A percentile compares a stretch with the other conserved stretches of the same genome.
These are phyloP conservation scores for Pseudorasbora parva DNA, from an alignment of 2,113 vertebrate species.

Conservation along the genomic window DNA sequence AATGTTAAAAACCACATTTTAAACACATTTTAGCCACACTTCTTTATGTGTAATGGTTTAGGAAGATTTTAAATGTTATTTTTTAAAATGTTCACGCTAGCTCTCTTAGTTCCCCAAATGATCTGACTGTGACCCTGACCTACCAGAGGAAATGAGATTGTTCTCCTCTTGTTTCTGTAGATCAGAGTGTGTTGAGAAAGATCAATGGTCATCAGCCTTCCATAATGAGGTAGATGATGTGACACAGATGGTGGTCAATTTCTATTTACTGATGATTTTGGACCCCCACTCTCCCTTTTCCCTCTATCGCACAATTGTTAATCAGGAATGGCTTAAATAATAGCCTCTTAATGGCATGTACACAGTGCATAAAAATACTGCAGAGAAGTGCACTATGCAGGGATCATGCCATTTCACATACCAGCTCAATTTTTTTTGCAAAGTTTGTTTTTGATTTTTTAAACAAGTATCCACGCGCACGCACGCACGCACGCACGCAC, in stretches of 20 bases:
- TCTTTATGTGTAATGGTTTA: background rate
- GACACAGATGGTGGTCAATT: slow-evolving; percentile 48
- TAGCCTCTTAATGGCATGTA: background rate
- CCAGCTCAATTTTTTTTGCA: background rate
- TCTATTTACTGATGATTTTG: slow-evolving; percentile 40
- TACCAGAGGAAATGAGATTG: slow-evolving; percentile 26
- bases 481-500: too few species aligned
- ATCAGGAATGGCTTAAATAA: slow-evolving; percentile 5
- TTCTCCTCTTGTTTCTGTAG: slow-evolving; percentile 40
- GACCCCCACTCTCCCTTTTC: slow-evolving; percentile 8
- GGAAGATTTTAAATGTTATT: background rate
- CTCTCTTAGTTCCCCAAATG: slow-evolving; percentile 10
- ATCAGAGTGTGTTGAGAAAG: slow-evolving; percentile 37
- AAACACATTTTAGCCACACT: background rate
- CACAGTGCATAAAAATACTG: background rate
- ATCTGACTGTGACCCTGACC: slow-evolving; percentile 37
- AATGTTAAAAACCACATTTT: slow-evolving; percentile 2
- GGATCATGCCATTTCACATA: background rate
- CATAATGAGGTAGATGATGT: slow-evolving; percentile 47
- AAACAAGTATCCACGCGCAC: too few species aligned
- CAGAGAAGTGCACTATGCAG: background rate
- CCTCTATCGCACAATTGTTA: slow-evolving; percentile 13
- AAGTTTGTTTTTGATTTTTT: too few species aligned
- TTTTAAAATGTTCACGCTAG: background rate
- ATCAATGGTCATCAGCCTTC: slow-evolving; percentile 54